Percentiles rank a stretch among this genome's conserved stretches.
These are phyloP conservation scores for Gonioctena quinquepunctata DNA, from an alignment of 1,140 invertebrate genomes.

Conservation along the genomic window DNA sequence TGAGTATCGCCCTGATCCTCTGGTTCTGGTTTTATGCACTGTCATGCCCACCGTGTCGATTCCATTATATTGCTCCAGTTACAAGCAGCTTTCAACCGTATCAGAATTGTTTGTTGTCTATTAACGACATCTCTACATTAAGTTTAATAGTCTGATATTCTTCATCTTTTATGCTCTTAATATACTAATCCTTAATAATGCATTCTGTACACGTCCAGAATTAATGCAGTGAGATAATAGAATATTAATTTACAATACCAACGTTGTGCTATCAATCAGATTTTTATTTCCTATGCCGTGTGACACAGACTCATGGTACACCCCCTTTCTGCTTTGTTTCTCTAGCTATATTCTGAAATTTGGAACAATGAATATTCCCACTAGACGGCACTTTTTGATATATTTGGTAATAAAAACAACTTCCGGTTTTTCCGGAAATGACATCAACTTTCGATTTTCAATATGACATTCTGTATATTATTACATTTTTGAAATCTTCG, in stretches of 20 bases:
- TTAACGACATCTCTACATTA: neutral
- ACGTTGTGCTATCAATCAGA: neutral
- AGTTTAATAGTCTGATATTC: neutral
- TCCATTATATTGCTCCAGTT: neutral
- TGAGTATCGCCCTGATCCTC: too few species aligned
- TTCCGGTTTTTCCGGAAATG: too few species aligned
- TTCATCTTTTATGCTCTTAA: neutral
- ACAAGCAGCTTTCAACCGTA: neutral
- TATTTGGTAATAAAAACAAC: too few species aligned
- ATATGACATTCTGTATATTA: too few species aligned
- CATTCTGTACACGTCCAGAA: neutral
- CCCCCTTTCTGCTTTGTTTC: too few species aligned
- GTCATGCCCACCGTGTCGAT: conserved; percentile 4
- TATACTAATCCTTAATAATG: neutral
- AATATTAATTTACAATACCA: neutral
- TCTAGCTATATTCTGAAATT: too few species aligned
- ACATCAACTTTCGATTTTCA: too few species aligned
- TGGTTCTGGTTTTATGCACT: neutral
- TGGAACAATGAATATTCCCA: too few species aligned
- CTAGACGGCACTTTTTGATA: too few species aligned
- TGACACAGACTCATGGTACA: too few species aligned
- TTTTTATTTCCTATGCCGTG: neutral
- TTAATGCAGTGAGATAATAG: neutral
- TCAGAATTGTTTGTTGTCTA: conserved; percentile 6
- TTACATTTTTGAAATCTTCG: too few species aligned